Evolutionary conservation across 2,797 vertebrate genomes (phyloP), one percentile per base, ranked within the genome.

Genomic region (Neosilurus hyrtlii): DNA sequence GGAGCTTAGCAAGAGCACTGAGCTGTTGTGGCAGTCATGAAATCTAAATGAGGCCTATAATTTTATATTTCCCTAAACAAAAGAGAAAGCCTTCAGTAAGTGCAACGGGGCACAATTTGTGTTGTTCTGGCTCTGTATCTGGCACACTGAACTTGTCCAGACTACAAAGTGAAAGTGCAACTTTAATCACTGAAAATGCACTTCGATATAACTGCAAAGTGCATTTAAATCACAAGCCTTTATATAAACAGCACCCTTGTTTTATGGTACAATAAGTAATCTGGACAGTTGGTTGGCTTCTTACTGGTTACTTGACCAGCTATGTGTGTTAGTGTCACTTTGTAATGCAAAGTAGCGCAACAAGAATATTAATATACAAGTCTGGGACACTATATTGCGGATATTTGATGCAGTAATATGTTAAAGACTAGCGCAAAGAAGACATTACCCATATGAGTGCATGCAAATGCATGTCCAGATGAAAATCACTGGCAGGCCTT

Each of bases 111-210:
- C 37, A 24, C 20, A 43, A 15, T 77, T 51, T 63, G 59, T 51
- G 37, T 51, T 26, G 37, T 51, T 52, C 52, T 65, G 76, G 76
- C 76, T 78, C 43, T 11, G 43, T 52, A 16, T 18, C 43, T 52
- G 61, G 73, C 54, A 75, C 30, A 1, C 37, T 5, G 54, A 16
- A 57, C 54, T 35, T 35, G 72, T 74, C 73, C 73, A 22, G 18
- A 37, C 73, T 57, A 59, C 56, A 75, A 63, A 63, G 59, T 51
- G 37, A 78, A 78, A 78, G 59, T 78, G 75, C 61, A 51, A 18
- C 59, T 78, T 78, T 63, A 78, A 78, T 78, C 43, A 18, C 61
- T 52, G 43, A 30, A 65, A 78, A 78, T 52, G 61, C 63, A 78
- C 76, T 52, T 78, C 37, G 9, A 52, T 65, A 78, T 51, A 26